Conservation (phyloP, 2,113 vertebrate genomes). For the Crypturellus undulatus region DNA sequence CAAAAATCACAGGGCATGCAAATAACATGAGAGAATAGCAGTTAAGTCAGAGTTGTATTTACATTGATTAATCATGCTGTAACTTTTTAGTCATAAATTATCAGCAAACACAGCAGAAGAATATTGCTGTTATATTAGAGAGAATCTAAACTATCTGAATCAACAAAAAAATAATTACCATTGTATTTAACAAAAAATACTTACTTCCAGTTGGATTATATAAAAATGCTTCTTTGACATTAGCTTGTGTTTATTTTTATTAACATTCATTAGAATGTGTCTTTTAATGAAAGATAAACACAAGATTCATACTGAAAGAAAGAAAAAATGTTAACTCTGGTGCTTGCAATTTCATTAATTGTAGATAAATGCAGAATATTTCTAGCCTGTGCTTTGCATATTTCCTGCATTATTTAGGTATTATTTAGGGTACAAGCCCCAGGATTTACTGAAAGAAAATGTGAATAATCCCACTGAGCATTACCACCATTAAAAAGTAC, state of each 20-base stretch:
- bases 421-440: not conserved
- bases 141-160: not conserved
- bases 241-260: not conserved
- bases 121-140: not conserved
- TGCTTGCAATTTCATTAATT: not conserved
- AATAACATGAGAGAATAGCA: conserved; percentile 4
- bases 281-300: not conserved
- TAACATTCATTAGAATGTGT: not conserved
- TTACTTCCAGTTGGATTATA: not conserved
- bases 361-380: not conserved
- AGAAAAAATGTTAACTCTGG: not conserved
- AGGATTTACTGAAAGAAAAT: not conserved
- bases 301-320: not conserved
- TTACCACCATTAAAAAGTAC: not conserved
- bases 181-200: not conserved
- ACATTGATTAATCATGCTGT: not conserved
- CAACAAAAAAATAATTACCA: not conserved
- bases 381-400: not conserved
- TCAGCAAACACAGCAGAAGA: not conserved
- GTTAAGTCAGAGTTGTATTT: not conserved
- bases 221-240: not conserved
- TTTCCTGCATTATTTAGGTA: not conserved
- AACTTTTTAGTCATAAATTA: conserved; percentile 13
- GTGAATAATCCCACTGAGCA: not conserved
- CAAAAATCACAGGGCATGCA: not conserved